Conservation (phyloP, 2,888 invertebrate genomes). For the Drosophila cognata region DNA sequence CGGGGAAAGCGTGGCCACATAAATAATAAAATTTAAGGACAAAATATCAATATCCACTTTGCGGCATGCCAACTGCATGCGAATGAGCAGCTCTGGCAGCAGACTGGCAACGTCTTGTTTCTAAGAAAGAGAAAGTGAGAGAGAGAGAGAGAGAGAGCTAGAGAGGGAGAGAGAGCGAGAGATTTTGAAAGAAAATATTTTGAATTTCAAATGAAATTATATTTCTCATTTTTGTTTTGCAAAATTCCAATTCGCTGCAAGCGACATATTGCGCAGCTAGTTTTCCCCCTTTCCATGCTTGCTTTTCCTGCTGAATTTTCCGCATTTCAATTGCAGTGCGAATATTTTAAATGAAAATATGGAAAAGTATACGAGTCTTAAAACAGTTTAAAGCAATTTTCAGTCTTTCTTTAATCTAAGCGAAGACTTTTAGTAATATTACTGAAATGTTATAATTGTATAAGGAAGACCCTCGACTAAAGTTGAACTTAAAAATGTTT, state of each 20-base stretch:
- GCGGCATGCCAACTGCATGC: slow-evolving; percentile 83
- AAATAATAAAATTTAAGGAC: slow-evolving; percentile 85
- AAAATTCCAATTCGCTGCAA: slow-evolving; percentile 52
- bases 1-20: slow-evolving; percentile 74
- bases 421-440: not conserved
- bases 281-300: slow-evolving; percentile 26
- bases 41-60: slow-evolving; percentile 86
- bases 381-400: slow-evolving; percentile 6
- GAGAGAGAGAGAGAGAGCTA: accelerated
- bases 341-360: not conserved
- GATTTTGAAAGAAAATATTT: slow-evolving; percentile 31
- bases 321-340: slow-evolving; percentile 36
- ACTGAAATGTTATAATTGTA: not conserved
- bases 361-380: not conserved
- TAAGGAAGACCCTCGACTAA: not conserved
- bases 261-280: slow-evolving; percentile 50
- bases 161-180: not conserved
- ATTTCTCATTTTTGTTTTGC: slow-evolving; percentile 72
- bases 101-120: slow-evolving; percentile 28
- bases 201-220: slow-evolving; percentile 70
- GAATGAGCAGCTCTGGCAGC: slow-evolving; percentile 66
- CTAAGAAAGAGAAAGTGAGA: not conserved
- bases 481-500: not conserved
- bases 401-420: not conserved
- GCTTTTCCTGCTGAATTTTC: slow-evolving; percentile 24